These are phyloP conservation scores for Monopterus albus DNA, from an alignment of 2,113 vertebrate species.

Conservation along the genomic window DNA sequence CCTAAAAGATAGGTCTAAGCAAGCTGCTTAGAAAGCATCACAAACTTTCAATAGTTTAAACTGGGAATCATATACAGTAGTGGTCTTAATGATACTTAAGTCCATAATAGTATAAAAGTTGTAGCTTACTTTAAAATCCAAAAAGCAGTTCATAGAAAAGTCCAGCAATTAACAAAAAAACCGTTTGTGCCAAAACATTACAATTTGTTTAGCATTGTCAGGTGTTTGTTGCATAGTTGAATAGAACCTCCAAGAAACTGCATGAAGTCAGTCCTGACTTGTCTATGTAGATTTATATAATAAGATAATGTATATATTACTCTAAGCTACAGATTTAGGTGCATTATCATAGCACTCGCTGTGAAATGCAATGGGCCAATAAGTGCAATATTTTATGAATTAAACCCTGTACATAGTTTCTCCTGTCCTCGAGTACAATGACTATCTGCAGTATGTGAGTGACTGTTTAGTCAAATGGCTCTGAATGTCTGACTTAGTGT, in stretches of 20 bases:
- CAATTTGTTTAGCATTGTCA: constrained; percentile 42
- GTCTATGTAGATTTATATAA: constrained; percentile 85
- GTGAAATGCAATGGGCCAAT: constrained; percentile 96
- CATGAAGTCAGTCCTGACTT: constrained; percentile 87
- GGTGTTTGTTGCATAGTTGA: constrained; percentile 67
- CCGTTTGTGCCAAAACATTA: constrained; percentile 70
- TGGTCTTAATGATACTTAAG: constrained; percentile 33
- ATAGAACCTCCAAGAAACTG: constrained; percentile 80
- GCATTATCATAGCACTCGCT: constrained; percentile 85
- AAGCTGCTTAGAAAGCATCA: constrained; percentile 17
- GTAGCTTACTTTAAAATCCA: constrained; percentile 30
- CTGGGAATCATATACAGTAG: constrained; percentile 1
- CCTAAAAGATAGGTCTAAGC: constrained; percentile 2
- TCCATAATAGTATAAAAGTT: constrained; percentile 10
- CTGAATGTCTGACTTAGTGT: constrained; percentile 45
- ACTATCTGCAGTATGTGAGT: constrained; percentile 59
- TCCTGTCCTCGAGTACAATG: constrained; percentile 79
- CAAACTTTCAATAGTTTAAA: constrained; percentile 20
- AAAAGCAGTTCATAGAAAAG: constrained; percentile 19
- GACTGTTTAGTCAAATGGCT: constrained; percentile 42
- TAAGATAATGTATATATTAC: constrained; percentile 79
- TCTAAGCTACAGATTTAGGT: constrained; percentile 78
- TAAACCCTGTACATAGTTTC: constrained; percentile 92
- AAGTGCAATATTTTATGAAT: constrained; percentile 99
- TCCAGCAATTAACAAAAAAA: constrained; percentile 11